Evolutionary conservation across 2,113 vertebrate species (phyloP).

Genomic region (Thomomys bottae): DNA sequence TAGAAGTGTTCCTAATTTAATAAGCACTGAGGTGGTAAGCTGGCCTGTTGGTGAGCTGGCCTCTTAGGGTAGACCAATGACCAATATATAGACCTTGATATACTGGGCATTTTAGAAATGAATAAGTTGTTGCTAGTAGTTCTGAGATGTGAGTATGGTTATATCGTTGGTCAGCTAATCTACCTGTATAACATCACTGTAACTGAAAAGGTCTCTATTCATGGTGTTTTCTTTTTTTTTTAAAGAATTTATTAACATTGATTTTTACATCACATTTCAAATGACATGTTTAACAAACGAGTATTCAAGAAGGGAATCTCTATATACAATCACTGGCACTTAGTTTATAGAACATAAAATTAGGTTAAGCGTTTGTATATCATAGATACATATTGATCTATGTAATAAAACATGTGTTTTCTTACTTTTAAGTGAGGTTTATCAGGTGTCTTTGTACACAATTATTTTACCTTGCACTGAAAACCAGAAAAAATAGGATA

Average conservation of each 20-base stretch:
- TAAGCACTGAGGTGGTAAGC: neutral
- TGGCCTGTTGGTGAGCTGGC: neutral
- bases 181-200: neutral
- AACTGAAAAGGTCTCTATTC: neutral
- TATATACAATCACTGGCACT: no score
- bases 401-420: no score
- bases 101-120: neutral
- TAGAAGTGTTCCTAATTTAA: neutral
- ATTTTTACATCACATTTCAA: no score
- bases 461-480: neutral
- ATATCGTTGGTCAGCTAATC: neutral
- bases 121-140: slow-evolving; percentile 4
- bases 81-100: neutral
- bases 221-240: neutral
- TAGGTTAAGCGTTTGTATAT: no score
- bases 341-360: no score
- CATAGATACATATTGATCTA: no score
- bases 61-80: neutral
- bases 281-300: no score
- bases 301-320: no score
- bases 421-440: neutral
- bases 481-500: neutral
- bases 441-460: neutral
- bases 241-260: no score
- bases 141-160: neutral